These are phyloP conservation scores for Atopsyche davidsoni DNA, from an alignment of 1,140 invertebrate genomes.

Conservation along the genomic window DNA sequence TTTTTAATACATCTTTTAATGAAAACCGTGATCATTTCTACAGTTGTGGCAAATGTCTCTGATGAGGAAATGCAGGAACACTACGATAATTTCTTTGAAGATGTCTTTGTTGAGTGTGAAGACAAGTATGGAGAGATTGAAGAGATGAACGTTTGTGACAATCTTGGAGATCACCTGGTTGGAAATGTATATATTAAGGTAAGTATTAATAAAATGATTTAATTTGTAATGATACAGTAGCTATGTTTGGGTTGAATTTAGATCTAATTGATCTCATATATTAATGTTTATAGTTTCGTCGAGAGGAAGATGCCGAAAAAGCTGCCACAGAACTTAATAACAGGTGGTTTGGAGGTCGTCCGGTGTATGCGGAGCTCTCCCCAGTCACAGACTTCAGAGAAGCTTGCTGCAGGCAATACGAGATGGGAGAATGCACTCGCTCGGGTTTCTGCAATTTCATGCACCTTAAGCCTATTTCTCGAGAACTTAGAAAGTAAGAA, in stretches of 20 bases:
- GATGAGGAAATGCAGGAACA: constrained; percentile 98
- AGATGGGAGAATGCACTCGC: constrained; percentile 97
- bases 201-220: constrained; percentile 26
- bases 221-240: neutral
- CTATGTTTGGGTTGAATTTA: too few relatives aligned
- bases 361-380: constrained; percentile 95
- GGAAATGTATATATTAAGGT: constrained; percentile 98
- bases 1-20: too few relatives aligned
- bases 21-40: too few relatives aligned
- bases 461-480: constrained; percentile 97
- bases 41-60: constrained; percentile 82
- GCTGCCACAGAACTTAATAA: constrained; percentile 96
- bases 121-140: constrained; percentile 99
- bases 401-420: constrained; percentile 98
- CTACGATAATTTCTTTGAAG: constrained; percentile 99
- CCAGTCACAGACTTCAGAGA: constrained; percentile 99
- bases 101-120: constrained; percentile 97
- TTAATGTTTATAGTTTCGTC: constrained; percentile 67
- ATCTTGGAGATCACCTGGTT: constrained; percentile 95
- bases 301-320: constrained; percentile 97
- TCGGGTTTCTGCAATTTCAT: constrained; percentile 99
- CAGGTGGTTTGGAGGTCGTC: constrained; percentile 97
- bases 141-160: constrained; percentile 99
- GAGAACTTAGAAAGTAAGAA: constrained; percentile 76
- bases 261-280: neutral